phyloP scores from a whole-genome alignment of 2,888 invertebrate genomes.

The Chalcosyrphus nemorum region DNA sequence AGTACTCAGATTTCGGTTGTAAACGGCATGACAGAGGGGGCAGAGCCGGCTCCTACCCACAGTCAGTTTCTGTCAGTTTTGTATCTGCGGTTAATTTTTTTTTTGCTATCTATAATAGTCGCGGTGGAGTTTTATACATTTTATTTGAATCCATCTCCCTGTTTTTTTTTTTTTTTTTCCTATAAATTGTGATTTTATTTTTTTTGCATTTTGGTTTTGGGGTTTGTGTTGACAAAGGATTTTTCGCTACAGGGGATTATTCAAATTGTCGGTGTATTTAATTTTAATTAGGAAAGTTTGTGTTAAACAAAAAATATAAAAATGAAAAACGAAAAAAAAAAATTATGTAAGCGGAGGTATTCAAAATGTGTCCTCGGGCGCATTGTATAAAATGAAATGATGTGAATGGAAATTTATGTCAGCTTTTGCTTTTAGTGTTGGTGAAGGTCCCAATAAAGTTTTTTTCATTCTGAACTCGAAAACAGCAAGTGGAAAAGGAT shows the following conservation, averaged over 20 bases:
- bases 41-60: no score
- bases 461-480: no score
- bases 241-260: conserved; percentile 37
- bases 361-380: background rate
- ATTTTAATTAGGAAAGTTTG: conserved; percentile 49
- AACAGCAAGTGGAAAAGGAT: no score
- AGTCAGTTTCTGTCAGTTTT: conserved; percentile 48
- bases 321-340: no score
- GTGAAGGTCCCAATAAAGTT: no score
- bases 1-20: conserved; percentile 65
- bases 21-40: conserved; percentile 7
- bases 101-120: conserved; percentile 24
- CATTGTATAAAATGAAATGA: background rate
- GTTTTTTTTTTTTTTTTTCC: conserved; percentile 11
- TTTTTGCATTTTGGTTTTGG: conserved; percentile 21
- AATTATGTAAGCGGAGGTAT: background rate
- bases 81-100: conserved; percentile 63
- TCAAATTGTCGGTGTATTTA: conserved; percentile 41
- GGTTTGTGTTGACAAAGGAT: conserved; percentile 51
- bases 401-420: background rate
- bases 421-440: background rate
- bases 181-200: conserved; percentile 43
- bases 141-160: conserved; percentile 38
- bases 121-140: conserved; percentile 46
- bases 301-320: background rate